Evolutionary conservation across 2,888 invertebrate species (phyloP).

Genomic region (Conchocele bisecta): DNA sequence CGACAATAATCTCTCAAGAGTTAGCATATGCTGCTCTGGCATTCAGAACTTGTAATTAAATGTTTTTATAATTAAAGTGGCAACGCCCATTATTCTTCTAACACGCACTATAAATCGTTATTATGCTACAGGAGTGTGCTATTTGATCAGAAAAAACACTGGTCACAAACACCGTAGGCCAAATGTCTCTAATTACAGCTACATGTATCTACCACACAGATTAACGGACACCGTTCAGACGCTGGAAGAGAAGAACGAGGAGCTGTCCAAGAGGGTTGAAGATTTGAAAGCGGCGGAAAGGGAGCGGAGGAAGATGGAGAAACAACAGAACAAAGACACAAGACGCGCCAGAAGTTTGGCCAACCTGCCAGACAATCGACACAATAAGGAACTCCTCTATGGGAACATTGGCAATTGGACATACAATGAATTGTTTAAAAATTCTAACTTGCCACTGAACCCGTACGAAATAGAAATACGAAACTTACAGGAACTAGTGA

Average conservation of each 20-base stretch:
- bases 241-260: conserved; percentile 92
- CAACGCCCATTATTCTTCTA: too few relatives aligned
- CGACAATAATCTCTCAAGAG: too few relatives aligned
- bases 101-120: too few relatives aligned
- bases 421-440: conserved; percentile 70
- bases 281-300: conserved; percentile 84
- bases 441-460: conserved; percentile 70
- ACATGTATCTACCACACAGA: too few relatives aligned
- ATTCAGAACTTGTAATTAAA: too few relatives aligned
- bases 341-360: conserved; percentile 73
- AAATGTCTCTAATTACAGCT: too few relatives aligned
- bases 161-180: too few relatives aligned
- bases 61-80: too few relatives aligned
- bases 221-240: conserved; percentile 87
- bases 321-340: conserved; percentile 71
- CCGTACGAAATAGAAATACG: conserved; percentile 76
- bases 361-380: conserved; percentile 63
- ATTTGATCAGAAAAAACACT: too few relatives aligned
- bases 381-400: conserved; percentile 71
- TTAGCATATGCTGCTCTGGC: too few relatives aligned
- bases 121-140: too few relatives aligned
- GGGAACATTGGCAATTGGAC: conserved; percentile 71
- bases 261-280: conserved; percentile 91
- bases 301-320: conserved; percentile 61
- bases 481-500: conserved; percentile 74